Conservation (phyloP, 2,888 invertebrate genomes). For the Agrochola lychnidis region DNA sequence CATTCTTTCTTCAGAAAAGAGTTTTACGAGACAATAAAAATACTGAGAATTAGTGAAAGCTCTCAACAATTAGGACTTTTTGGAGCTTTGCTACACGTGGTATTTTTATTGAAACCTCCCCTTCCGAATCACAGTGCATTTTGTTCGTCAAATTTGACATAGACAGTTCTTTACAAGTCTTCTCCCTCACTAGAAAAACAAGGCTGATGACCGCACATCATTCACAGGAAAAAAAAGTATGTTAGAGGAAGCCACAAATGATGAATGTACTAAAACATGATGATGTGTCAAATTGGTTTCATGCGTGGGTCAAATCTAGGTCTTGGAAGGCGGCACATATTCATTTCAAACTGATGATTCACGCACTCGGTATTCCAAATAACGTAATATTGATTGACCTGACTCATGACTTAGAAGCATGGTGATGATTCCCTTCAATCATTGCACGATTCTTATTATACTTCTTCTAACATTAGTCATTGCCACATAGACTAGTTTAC, state of each 20-base stretch:
- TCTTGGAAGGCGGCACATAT: constrained; percentile 31
- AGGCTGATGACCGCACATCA: constrained; percentile 13
- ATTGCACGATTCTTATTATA: constrained; percentile 48
- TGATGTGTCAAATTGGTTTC: constrained; percentile 35
- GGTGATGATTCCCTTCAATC: constrained; percentile 63
- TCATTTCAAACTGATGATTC: constrained; percentile 56
- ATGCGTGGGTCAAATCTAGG: constrained; percentile 48
- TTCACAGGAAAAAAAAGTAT: constrained; percentile 22
- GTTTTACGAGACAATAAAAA: constrained; percentile 8
- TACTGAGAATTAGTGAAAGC: not conserved
- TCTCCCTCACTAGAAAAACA: not conserved
- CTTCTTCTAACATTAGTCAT: constrained; percentile 57
- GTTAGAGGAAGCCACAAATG: constrained; percentile 19
- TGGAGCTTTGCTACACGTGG: not conserved
- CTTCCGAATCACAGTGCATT: not conserved
- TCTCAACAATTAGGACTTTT: not conserved
- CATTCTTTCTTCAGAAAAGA: not conserved
- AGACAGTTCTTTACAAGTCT: not conserved
- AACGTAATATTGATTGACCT: constrained; percentile 55
- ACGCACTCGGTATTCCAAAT: constrained; percentile 44
- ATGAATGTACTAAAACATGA: constrained; percentile 34
- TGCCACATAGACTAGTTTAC: constrained; percentile 18
- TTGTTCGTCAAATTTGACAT: not conserved
- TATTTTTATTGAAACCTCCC: not conserved
- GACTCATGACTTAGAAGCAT: constrained; percentile 62